Evolutionary conservation across 2,888 invertebrate species (phyloP), one percentile per base, ranked within the genome.

Genomic region (Pemphredon lugubris): DNA sequence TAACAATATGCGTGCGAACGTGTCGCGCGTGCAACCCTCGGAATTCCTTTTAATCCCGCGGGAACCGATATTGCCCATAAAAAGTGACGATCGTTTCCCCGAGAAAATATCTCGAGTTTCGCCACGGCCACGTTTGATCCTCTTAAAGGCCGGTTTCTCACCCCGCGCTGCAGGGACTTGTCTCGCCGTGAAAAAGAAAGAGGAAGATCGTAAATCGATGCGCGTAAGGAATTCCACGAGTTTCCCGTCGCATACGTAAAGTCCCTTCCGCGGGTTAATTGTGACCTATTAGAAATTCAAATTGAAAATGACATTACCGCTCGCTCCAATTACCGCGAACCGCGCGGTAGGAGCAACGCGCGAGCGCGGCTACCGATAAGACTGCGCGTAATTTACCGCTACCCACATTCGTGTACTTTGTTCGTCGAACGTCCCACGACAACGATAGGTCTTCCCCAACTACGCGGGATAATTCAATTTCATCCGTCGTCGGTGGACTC

Each of bases 61-160:
- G 37, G 55, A 60, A 20, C 50, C 30, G 57, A 34, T 73, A 73
- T 61, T 54, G 53, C 42, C 32, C 13, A 34, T 55, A 72, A 73
- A 63, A 70, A 66, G 58, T 32, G 23, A 37, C 23, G 26, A 57
- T 45, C 53, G 57, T 37, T 44, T 55, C 73, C 77, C 30, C 67
- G 54, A 59, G 51, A 58, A 65, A 63, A 70, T 66, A 71, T 77
- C 69, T 69, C 48, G 57, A 71, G 60, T 74, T 80, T 80, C 66
- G 66, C 59, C 57, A 44, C 42, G 37, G 34, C 34, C 51, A 47
- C 57, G 47, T 60, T 69, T 58, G 73, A 77, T 64, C 60, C 61
- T 73, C 65, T 65, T 65, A 58, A 51, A 60, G 64, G 63, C 64
- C 47, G 51, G 53, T 67, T 57, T 47, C 45, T 50, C 40, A 37